Evolutionary conservation across 1,140 invertebrate genomes (phyloP).

Genomic region (Parasteatoda tepidariorum): DNA sequence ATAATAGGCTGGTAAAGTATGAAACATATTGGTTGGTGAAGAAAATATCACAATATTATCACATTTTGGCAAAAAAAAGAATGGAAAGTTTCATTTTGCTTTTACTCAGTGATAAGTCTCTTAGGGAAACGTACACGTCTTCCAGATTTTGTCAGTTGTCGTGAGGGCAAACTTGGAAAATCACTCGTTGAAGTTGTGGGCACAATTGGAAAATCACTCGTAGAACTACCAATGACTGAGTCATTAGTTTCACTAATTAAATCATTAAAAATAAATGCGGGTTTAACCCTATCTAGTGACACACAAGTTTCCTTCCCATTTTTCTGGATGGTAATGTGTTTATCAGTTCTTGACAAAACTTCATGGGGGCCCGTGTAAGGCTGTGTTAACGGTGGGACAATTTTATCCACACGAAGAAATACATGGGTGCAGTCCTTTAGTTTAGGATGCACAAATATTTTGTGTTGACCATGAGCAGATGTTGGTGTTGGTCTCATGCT

Average conservation of each 20-base stretch:
- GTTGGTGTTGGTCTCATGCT: not conserved
- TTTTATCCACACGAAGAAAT: not conserved
- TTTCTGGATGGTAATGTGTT: not conserved
- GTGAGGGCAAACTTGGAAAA: not conserved
- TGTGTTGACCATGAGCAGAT: not conserved
- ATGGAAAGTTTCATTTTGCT: too few species aligned
- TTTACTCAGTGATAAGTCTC: too few species aligned
- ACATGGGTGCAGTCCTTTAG: constrained; percentile 8
- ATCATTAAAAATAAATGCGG: not conserved
- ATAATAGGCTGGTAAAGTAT: too few species aligned
- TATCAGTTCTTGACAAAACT: not conserved
- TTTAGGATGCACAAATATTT: not conserved
- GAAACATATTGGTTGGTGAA: too few species aligned
- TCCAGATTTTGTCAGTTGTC: not conserved
- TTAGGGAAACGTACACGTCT: not conserved
- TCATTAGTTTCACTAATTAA: not conserved
- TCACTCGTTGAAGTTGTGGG: not conserved
- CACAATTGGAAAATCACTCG: too few species aligned
- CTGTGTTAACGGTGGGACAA: not conserved
- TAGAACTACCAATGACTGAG: too few species aligned
- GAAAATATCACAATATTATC: too few species aligned
- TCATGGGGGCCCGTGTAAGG: not conserved
- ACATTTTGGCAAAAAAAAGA: too few species aligned
- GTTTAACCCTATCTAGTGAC: not conserved
- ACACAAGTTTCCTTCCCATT: not conserved